Conservation (phyloP, 2,888 invertebrate species). For the Rhagophthalmus giganteus region DNA sequence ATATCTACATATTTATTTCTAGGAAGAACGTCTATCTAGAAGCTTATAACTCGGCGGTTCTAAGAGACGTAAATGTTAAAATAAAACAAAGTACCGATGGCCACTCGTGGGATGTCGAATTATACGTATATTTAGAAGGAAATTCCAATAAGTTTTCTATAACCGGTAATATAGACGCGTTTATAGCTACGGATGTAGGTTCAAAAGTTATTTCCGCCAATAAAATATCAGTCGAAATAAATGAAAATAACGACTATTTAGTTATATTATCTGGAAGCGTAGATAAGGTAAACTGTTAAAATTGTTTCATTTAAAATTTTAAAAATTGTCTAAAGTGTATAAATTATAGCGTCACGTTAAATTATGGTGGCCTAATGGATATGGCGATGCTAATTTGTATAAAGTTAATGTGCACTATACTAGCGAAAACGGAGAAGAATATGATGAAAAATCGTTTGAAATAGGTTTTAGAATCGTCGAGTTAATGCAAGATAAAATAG, state of each 20-base stretch:
- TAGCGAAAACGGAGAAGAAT: conserved; percentile 46
- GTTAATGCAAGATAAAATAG: conserved; percentile 72
- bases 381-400: conserved; percentile 80
- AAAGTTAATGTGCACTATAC: conserved; percentile 59
- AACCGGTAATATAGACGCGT: conserved; percentile 35
- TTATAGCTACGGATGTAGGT: conserved; percentile 32
- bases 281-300: conserved; percentile 35
- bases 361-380: conserved; percentile 96
- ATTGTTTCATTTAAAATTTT: conserved; percentile 7
- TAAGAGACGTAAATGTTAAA: conserved; percentile 63
- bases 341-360: conserved; percentile 56
- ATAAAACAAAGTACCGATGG: conserved; percentile 33
- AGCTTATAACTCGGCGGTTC: conserved; percentile 64
- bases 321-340: conserved; percentile 21
- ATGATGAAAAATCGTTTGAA: conserved; percentile 60
- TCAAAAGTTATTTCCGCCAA: conserved; percentile 16
- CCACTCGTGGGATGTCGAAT: conserved; percentile 55
- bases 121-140: conserved; percentile 53
- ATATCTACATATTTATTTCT: conserved; percentile 36
- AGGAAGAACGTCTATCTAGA: conserved; percentile 72
- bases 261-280: conserved; percentile 13
- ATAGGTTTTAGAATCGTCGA: conserved; percentile 88
- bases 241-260: conserved; percentile 48
- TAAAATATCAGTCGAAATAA: conserved; percentile 26
- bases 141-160: conserved; percentile 30